Evolutionary conservation across 2,888 invertebrate species (phyloP), one percentile per base, ranked within the genome.

Genomic region (Pachymerium ferrugineum): DNA sequence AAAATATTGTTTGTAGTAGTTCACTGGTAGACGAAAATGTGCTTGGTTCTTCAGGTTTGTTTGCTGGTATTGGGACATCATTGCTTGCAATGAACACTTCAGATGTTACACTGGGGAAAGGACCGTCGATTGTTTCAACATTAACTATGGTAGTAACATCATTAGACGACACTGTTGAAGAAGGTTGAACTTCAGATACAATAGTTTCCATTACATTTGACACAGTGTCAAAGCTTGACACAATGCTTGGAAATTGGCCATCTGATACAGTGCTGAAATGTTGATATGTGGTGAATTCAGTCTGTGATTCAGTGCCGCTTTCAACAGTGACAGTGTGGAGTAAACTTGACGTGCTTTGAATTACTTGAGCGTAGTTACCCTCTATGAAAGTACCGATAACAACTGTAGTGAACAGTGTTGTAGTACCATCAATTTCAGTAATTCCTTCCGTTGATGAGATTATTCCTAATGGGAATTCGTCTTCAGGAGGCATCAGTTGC

Each of bases 261-360:
- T 90, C 86, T 78, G 93, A 93, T 28, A 92, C 93, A 29, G 90
- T 90, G 3, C 92, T 93, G 79, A 90, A 88, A 80, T 92, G 93
- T 0, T 79, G 80, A 74, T 90, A 92, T 1, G 93, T 94, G 0
- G 93, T 94, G 80, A 90, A 87, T 82, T 91, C 92, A 0, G 93
- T 93, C 8, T 62, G 38, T 16, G 25, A 16, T 10, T 30, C 10
- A 47, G 30, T 14, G 16, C 19, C 14, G 8, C 30, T 30, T 14
- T 69, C 70, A 5, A 33, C 33, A 1, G 25, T 38, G n/a, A 71
- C 25, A 3, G 28, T 38, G 77, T 79, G 76, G 70, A 80, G 84
- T 12, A 86, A 83, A 74, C 85, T 85, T 0, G 86, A 86, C 2
- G 85, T 85, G 0, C 86, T 85, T 76, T 86, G 84, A 70, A 86